Evolutionary conservation across 2,888 invertebrate species (phyloP), one percentile per base, ranked within the genome.

Genomic region (Parnassius apollo): DNA sequence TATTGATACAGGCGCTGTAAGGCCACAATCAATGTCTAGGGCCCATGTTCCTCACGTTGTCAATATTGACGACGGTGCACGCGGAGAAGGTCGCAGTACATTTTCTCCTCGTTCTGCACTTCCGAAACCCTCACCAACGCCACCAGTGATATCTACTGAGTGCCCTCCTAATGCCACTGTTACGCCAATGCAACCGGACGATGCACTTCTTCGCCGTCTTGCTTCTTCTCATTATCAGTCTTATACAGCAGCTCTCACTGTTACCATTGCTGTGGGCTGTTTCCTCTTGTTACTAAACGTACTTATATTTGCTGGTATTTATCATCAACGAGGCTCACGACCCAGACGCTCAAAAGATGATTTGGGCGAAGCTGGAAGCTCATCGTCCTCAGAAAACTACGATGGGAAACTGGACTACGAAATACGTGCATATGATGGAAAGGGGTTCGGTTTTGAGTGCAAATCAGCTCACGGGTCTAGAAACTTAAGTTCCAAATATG

Each of bases 271-370:
- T 1, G 96, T 97, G 9, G 97, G 96, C 1, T 96, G 96, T 75
- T 96, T 97, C 71, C 92, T 97, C 9, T 90, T 97, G 9, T 91
- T 97, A 42, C 92, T 97, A 42, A 97, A 97, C 77, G 95, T 97
- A 11, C 92, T 97, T 35, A 97, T 98, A 71, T 97, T 97, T 75
- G 97, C 97, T 53, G 97, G 97, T 1, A 97, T 97, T 66, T 97
- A 96, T 77, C 96, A 96, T 75, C 96, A 97, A 81, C 93, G 96
- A 1, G 96, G 96, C 72, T 93, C 93, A 68, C 92, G 92, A 57
- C 94, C 95, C 66, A 94, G 95, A 59, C 95, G 95, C 75, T 95
- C 94, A 63, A 96, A 96, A 77, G 96, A 96, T 72, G 96, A 96
- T 73, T 83, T 96, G 18, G 93, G 94, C 57, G 96, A 95, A 82